Evolutionary conservation across 2,113 vertebrate species (phyloP).

Genomic region (Xenopus laevis): DNA sequence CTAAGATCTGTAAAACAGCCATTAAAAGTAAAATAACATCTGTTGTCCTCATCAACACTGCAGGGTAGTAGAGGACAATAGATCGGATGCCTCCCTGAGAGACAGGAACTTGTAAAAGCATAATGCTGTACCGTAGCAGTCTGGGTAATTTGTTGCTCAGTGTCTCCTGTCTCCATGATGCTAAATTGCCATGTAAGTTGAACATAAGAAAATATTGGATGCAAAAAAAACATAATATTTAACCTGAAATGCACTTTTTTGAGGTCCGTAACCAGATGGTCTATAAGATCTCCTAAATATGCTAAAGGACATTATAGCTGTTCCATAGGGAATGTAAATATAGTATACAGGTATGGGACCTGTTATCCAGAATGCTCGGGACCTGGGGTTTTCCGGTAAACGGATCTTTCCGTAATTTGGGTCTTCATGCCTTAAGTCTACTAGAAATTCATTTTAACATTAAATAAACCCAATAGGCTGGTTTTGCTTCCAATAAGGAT

Average conservation of each 20-base stretch:
- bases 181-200: background rate
- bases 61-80: background rate
- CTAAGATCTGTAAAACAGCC: background rate
- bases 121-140: background rate
- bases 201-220: background rate
- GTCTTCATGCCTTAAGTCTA: too few species aligned
- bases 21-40: constrained; percentile 1
- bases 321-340: too few species aligned
- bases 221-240: background rate
- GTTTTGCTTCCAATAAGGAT: too few species aligned
- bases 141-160: background rate
- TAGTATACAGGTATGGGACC: too few species aligned
- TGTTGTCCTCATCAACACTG: background rate
- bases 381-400: too few species aligned
- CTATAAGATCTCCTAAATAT: too few species aligned
- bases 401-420: too few species aligned
- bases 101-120: background rate
- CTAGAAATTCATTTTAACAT: too few species aligned
- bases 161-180: background rate
- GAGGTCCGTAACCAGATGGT: background rate
- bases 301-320: too few species aligned
- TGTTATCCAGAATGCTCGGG: too few species aligned
- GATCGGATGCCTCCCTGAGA: background rate
- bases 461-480: too few species aligned
- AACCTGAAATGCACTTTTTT: background rate